Evolutionary conservation across 2,797 vertebrate species (phyloP).

Genomic region (Liparis tanakae): DNA sequence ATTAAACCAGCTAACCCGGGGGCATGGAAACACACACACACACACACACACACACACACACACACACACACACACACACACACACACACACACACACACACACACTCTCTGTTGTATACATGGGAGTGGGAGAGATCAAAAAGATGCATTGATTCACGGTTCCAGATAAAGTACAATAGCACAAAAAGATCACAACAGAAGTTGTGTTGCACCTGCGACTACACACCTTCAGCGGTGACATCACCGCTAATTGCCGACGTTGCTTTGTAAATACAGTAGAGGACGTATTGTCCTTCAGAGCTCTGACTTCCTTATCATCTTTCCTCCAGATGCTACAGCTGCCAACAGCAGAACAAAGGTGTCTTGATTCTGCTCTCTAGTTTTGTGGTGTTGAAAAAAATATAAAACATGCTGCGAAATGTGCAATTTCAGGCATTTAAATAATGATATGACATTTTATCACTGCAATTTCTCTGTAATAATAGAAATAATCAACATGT

Average conservation of each 20-base stretch:
- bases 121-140: slow-evolving; percentile 66
- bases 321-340: slow-evolving; percentile 42
- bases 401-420: not conserved
- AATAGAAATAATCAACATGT: not conserved
- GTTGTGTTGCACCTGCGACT: slow-evolving; percentile 26
- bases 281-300: slow-evolving; percentile 35
- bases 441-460: not conserved
- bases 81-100: slow-evolving; percentile 35
- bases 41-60: slow-evolving; percentile 30
- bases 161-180: slow-evolving; percentile 64
- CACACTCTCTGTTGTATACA: slow-evolving; percentile 48
- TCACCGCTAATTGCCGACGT: slow-evolving; percentile 44
- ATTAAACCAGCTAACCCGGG: slow-evolving; percentile 82
- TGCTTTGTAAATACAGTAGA: slow-evolving; percentile 51
- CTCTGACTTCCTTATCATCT: slow-evolving; percentile 21
- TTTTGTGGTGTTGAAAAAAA: slow-evolving; percentile 1
- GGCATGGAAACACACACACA: slow-evolving; percentile 38
- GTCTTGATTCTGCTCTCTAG: not conserved
- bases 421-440: slow-evolving; percentile 8
- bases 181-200: slow-evolving; percentile 41
- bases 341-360: slow-evolving; percentile 53
- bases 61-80: slow-evolving; percentile 43
- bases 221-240: slow-evolving; percentile 27
- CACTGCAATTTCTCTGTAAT: not conserved
- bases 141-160: slow-evolving; percentile 69